A percentile compares a stretch with the other conserved stretches of the same genome.
These are phyloP conservation scores for Myotis findleyi DNA, from an alignment of 2,797 vertebrate genomes.

Conservation along the genomic window DNA sequence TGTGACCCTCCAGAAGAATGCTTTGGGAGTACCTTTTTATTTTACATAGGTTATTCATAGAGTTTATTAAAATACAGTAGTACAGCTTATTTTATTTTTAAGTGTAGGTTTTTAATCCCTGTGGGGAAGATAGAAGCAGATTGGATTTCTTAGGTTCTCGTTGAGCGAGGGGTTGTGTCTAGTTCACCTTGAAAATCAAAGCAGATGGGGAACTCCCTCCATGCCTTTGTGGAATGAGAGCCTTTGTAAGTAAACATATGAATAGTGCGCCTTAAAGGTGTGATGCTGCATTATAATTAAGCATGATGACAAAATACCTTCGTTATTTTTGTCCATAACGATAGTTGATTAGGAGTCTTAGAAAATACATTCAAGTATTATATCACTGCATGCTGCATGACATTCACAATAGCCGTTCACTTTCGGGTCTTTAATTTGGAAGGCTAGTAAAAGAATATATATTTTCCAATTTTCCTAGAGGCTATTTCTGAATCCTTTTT, in stretches of 20 bases:
- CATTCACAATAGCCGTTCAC: background rate
- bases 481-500: background rate
- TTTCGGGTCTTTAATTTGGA: constrained; percentile 21
- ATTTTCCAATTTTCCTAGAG: background rate
- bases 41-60: constrained; percentile 3
- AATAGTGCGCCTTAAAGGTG: background rate
- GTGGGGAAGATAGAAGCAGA: background rate
- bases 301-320: background rate
- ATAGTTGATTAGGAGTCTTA: constrained; percentile 17
- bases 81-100: background rate
- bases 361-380: background rate
- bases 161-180: background rate
- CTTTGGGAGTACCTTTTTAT: constrained; percentile 30
- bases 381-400: background rate
- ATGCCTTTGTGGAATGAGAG: background rate
- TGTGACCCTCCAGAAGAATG: background rate
- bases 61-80: background rate
- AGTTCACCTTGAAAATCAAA: background rate
- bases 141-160: background rate
- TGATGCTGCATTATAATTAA: constrained; percentile 21
- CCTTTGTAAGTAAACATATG: background rate
- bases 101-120: background rate
- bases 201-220: background rate
- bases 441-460: background rate
- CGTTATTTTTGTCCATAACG: constrained; percentile 30